A percentile compares a stretch with the other conserved stretches of the same genome.
Evolutionary conservation across 1,140 invertebrate genomes (phyloP).

Genomic region (Lepidurus arcticus): DNA sequence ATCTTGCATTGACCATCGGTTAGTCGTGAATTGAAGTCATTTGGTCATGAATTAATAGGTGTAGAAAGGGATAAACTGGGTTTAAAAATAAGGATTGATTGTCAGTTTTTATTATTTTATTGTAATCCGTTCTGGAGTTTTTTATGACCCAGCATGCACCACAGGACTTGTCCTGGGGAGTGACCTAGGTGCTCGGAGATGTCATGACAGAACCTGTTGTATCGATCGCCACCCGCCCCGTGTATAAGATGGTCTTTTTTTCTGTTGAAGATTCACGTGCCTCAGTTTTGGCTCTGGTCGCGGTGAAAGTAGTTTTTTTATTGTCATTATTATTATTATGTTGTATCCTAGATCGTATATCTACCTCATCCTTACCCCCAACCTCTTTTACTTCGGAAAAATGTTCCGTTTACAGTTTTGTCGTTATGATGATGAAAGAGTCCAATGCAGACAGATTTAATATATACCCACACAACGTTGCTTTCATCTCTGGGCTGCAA

Average conservation of each 20-base stretch:
- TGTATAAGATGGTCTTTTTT: background rate
- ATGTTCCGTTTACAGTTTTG: background rate
- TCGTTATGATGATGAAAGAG: background rate
- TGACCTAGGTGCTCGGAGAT: background rate
- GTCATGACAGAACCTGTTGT: conserved; percentile 9
- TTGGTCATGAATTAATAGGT: too few species aligned
- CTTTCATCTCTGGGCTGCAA: background rate
- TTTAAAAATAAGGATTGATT: too few species aligned
- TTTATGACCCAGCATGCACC: too few species aligned
- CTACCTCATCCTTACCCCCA: background rate
- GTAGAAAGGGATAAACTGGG: too few species aligned
- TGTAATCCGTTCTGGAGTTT: too few species aligned
- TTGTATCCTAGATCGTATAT: background rate
- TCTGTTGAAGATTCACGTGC: background rate
- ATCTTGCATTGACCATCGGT: too few species aligned
- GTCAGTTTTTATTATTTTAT: too few species aligned
- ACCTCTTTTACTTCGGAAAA: background rate
- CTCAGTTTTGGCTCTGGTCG: background rate
- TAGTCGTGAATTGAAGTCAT: too few species aligned
- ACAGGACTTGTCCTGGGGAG: background rate
- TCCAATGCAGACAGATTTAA: background rate
- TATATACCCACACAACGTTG: background rate
- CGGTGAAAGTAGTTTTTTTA: background rate
- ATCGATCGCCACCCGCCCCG: background rate
- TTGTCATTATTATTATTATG: background rate